Conservation (phyloP, 2,113 vertebrate species). For the Otolemur garnettii region DNA sequence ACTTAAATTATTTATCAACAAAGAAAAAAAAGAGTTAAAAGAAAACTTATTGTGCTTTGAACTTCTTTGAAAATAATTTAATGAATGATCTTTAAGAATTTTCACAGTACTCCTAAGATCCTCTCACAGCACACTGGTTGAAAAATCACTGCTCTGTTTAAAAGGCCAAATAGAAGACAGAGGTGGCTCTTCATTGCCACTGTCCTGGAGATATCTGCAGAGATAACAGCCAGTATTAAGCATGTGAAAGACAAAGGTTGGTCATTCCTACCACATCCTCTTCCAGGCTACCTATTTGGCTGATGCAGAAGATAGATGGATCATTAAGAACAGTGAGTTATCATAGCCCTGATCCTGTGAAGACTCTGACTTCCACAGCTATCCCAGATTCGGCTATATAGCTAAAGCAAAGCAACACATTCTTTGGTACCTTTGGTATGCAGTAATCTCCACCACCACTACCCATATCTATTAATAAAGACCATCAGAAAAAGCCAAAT, state of each 20-base stretch:
- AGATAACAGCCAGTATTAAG: background rate
- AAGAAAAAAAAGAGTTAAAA: too few species aligned
- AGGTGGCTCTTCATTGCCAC: background rate
- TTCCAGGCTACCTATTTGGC: background rate
- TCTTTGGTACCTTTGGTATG: background rate
- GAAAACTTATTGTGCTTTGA: too few species aligned
- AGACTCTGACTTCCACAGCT: background rate
- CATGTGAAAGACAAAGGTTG: background rate
- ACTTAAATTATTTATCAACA: too few species aligned
- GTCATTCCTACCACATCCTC: background rate
- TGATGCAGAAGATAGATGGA: background rate
- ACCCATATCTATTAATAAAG: background rate
- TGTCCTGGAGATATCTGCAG: background rate
- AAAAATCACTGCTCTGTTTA: too few species aligned
- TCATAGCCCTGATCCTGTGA: background rate
- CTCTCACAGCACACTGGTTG: too few species aligned
- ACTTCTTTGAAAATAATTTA: too few species aligned
- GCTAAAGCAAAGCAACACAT: background rate
- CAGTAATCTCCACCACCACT: background rate
- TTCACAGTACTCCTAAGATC: too few species aligned
- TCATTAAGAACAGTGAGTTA: background rate
- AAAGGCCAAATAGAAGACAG: background rate
- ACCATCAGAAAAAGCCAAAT: background rate
- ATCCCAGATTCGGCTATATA: background rate
- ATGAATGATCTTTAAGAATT: too few species aligned